Conservation (phyloP, 2,797 vertebrate species). For the Harpagifer antarcticus region DNA sequence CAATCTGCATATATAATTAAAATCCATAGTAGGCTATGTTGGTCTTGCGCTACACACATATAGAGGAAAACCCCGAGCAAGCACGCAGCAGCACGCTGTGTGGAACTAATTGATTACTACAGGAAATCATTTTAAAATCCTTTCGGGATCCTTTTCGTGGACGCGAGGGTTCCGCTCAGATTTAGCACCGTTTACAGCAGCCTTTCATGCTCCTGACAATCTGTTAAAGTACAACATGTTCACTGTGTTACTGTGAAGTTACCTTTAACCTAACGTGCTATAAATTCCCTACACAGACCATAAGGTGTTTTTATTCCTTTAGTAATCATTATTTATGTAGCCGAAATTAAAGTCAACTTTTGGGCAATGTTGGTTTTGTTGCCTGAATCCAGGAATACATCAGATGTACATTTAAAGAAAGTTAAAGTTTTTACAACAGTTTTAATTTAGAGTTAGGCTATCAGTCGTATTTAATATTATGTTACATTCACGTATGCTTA, state of each 20-base stretch:
- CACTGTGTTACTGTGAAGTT: slow-evolving; percentile 21
- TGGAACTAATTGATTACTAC: slow-evolving; percentile 72
- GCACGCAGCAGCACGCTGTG: slow-evolving; percentile 45
- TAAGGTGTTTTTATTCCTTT: background rate
- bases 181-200: slow-evolving; percentile 45
- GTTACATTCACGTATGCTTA: background rate
- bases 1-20: background rate
- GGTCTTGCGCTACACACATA: slow-evolving; percentile 5
- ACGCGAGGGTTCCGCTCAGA: slow-evolving; percentile 50
- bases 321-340: background rate
- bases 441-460: background rate
- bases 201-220: slow-evolving; percentile 55
- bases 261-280: slow-evolving; percentile 11
- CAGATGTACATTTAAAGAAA: background rate
- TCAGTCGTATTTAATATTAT: background rate
- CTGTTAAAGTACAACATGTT: slow-evolving; percentile 56
- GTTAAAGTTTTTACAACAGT: too few relatives aligned
- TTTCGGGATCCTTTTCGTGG: slow-evolving; percentile 53
- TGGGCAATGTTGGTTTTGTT: background rate
- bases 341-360: too few relatives aligned
- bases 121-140: slow-evolving; percentile 66
- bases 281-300: slow-evolving; percentile 10
- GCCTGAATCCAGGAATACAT: background rate
- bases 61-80: slow-evolving; percentile 5
- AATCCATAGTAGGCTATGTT: background rate